These are phyloP conservation scores for Acromyrmex echinatior DNA, from an alignment of 1,140 invertebrate genomes.

Conservation along the genomic window DNA sequence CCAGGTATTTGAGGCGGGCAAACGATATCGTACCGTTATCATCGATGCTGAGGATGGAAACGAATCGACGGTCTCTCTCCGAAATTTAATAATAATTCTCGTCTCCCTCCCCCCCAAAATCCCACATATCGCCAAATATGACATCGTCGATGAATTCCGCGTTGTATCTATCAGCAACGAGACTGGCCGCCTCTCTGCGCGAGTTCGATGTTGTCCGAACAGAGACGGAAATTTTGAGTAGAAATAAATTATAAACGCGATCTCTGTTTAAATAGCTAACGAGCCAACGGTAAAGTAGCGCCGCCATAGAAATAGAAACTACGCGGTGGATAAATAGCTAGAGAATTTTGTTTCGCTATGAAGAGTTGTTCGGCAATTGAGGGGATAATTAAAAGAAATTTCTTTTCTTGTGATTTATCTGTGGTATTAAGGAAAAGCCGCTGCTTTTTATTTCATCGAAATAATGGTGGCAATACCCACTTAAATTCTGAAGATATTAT, in stretches of 20 bases:
- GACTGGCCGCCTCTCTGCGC: slow-evolving; percentile 8
- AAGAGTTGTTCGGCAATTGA: neutral
- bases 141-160: slow-evolving; percentile 48
- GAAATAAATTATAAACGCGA: slow-evolving; percentile 67
- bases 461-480: neutral
- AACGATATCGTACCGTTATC: slow-evolving; percentile 44
- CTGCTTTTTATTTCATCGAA: neutral
- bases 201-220: slow-evolving; percentile 37
- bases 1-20: slow-evolving; percentile 69
- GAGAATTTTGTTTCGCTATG: slow-evolving; percentile 9
- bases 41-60: slow-evolving; percentile 33
- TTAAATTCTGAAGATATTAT: neutral
- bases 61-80: slow-evolving; percentile 62
- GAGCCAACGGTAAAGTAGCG: slow-evolving; percentile 30
- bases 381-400: neutral
- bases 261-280: slow-evolving; percentile 68
- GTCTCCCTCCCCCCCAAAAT: neutral
- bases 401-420: neutral
- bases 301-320: slow-evolving; percentile 38
- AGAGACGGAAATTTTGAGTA: slow-evolving; percentile 9
- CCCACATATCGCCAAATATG: slow-evolving; percentile 52
- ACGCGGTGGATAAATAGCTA: slow-evolving; percentile 34
- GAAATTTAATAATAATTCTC: slow-evolving; percentile 79
- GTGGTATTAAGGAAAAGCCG: neutral
- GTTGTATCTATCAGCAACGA: slow-evolving; percentile 30